Evolutionary conservation across 2,888 invertebrate genomes (phyloP).

Genomic region (Ypsolopha sequella): DNA sequence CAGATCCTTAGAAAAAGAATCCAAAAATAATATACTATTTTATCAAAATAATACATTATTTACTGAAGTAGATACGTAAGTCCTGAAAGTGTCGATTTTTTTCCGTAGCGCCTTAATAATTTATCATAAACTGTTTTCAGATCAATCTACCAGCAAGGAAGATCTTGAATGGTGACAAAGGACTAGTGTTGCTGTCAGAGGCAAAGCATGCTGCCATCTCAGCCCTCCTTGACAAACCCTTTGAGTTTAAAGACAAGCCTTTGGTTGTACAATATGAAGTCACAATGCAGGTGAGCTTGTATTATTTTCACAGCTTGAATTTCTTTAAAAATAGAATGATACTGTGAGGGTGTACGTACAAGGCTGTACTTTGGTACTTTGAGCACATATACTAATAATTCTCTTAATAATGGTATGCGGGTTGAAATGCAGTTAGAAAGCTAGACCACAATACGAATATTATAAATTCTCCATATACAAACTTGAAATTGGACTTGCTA

Average conservation of each 20-base stretch:
- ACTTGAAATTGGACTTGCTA: too few species aligned
- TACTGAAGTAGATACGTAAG: too few species aligned
- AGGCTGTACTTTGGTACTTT: not conserved
- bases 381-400: not conserved
- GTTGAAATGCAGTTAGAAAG: too few species aligned
- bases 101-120: too few species aligned
- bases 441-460: too few species aligned
- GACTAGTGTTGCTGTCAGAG: slow-evolving; percentile 91
- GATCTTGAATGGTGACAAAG: slow-evolving; percentile 86
- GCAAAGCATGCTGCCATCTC: slow-evolving; percentile 97
- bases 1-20: too few species aligned
- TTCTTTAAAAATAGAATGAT: not conserved
- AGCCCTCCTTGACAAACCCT: slow-evolving; percentile 80
- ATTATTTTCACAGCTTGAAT: not conserved
- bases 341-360: not conserved
- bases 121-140: slow-evolving; percentile 37
- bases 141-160: slow-evolving; percentile 83
- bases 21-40: too few species aligned
- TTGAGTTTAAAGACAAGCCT: slow-evolving; percentile 86
- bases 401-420: not conserved
- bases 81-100: too few species aligned
- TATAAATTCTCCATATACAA: too few species aligned
- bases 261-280: slow-evolving; percentile 95
- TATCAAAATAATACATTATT: too few species aligned
- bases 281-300: slow-evolving; percentile 74